Conservation (phyloP, 2,797 vertebrate species). For the Anisognathus igniventris region DNA sequence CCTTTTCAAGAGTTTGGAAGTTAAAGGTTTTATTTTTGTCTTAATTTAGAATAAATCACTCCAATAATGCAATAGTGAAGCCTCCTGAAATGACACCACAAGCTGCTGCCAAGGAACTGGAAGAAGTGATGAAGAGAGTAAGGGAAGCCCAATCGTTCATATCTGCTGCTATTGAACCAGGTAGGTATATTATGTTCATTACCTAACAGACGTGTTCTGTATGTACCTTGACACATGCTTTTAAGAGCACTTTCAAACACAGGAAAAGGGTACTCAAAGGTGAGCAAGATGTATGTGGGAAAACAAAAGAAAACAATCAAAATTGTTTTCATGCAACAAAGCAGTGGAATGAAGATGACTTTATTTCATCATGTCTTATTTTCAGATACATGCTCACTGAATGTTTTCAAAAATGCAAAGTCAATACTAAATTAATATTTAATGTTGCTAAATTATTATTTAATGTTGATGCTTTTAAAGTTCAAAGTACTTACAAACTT, state of each 20-base stretch:
- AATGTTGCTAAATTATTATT: neutral
- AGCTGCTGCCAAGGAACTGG: slow-evolving; percentile 95
- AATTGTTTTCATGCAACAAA: neutral
- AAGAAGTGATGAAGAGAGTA: slow-evolving; percentile 96
- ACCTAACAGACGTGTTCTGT: neutral
- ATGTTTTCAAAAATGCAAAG: neutral
- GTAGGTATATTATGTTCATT: slow-evolving; percentile 53
- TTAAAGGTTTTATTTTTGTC: slow-evolving; percentile 1
- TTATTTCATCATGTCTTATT: neutral
- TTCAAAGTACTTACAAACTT: neutral
- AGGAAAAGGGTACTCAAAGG: neutral
- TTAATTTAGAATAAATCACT: slow-evolving; percentile 92
- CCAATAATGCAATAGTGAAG: slow-evolving; percentile 98
- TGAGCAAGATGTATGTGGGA: neutral
- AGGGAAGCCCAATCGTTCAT: slow-evolving; percentile 96
- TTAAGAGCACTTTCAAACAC: neutral
- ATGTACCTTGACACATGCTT: neutral
- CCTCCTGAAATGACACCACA: slow-evolving; percentile 96
- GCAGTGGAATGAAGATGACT: neutral
- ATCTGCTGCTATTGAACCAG: slow-evolving; percentile 93
- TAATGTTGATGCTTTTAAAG: neutral
- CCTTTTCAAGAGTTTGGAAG: neutral
- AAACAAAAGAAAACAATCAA: neutral
- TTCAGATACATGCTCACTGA: neutral
- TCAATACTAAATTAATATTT: neutral